Conservation (phyloP, 2,113 vertebrate genomes). For the Charina bottae region DNA sequence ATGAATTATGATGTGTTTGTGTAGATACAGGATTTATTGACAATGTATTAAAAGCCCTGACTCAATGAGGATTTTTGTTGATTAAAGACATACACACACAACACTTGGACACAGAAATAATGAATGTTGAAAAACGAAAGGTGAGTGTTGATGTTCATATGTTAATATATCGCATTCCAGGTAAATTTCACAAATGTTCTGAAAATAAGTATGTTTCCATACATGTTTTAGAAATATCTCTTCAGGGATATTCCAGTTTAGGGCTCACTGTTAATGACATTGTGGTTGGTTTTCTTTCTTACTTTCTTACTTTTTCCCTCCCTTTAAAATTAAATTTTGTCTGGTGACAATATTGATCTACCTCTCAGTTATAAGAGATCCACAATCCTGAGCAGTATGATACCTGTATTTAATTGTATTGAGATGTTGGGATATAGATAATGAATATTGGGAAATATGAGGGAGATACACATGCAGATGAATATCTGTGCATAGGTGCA, state of each 20-base stretch:
- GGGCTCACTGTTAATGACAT: not conserved
- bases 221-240: not conserved
- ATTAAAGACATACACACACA: not conserved
- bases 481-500: not conserved
- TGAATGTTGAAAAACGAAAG: not conserved
- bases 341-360: not conserved
- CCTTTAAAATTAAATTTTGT: not conserved
- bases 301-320: not conserved
- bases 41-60: slow-evolving; percentile 1
- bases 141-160: not conserved
- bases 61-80: not conserved
- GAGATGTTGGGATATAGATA: not conserved
- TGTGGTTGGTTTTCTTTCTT: not conserved
- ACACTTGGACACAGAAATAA: not conserved
- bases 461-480: not conserved
- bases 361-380: not conserved
- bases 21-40: slow-evolving; percentile 25
- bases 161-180: not conserved
- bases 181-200: slow-evolving; percentile 9
- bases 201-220: slow-evolving; percentile 5
- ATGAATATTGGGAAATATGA: not conserved
- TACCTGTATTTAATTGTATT: not conserved
- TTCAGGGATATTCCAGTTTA: not conserved
- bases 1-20: slow-evolving; percentile 16
- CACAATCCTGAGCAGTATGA: not conserved